Evolutionary conservation across 2,888 invertebrate species (phyloP), one percentile per base, ranked within the genome.

Genomic region (Nemoura dubitans): DNA sequence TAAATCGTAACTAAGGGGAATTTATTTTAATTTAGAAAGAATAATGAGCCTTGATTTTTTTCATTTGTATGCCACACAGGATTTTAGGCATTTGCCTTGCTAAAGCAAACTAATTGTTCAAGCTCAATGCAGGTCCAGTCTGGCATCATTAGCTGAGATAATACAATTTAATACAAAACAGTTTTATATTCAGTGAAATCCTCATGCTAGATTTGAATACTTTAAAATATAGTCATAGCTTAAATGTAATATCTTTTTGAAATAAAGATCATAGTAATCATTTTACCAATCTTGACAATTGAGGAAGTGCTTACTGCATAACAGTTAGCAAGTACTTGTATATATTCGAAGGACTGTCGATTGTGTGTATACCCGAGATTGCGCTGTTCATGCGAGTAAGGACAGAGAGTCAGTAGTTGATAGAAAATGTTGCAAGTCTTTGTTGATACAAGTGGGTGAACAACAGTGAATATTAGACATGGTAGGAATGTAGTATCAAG

Each of bases 21-120:
- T n/a, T n/a, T n/a, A n/a, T n/a, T 76, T 80, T 80, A 2, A 27
- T 80, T n/a, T 80, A 25, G 25, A 80, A 26, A 80, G 80, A n/a
- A n/a, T 80, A 3, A 25, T 26, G 80, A 28, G 80, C 29, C 6
- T 80, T 10, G 36, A 59, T 59, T 3, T 1, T 59, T 59, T 7
- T 59, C 59, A 59, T 59, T 59, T 59, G 59, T 59, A 59, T 59
- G 59, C 59, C 59, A 59, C 2, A 21, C 14, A 7, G 59, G 59
- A 3, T 59, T 59, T 59, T 59, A 14, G 59, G 59, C 21, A 14
- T 59, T 7, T 59, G 59, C 2, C 3, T 59, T 21, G 59, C 14
- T 59, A 14, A n/a, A 21, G 59, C 59, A 59, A 59, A 59, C 59
- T 21, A 7, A 21, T 59, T 16, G 59, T 7, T 59, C 3, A 14